phyloP scores from a whole-genome alignment of 2,113 vertebrate genomes.

The Mesocricetus auratus region DNA sequence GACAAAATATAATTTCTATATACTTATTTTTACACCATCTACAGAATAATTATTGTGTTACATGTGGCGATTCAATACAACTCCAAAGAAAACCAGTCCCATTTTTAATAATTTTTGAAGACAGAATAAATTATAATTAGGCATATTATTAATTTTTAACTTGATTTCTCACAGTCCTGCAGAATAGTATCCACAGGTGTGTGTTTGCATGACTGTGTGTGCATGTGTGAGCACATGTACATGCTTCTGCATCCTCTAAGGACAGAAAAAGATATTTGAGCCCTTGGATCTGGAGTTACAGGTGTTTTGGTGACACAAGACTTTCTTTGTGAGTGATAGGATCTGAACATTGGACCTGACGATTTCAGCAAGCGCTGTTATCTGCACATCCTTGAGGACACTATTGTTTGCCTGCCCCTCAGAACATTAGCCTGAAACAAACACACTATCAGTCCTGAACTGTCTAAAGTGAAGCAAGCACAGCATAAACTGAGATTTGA shows the following conservation, averaged over 20 bases:
- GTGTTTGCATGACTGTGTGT: background rate
- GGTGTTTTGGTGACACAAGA: background rate
- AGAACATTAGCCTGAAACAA: background rate
- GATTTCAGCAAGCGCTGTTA: background rate
- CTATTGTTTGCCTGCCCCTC: background rate
- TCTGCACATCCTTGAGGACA: background rate
- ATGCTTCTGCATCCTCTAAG: too few relatives aligned
- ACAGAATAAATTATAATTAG: background rate
- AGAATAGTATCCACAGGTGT: background rate
- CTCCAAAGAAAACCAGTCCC: background rate
- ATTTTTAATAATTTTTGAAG: conserved; percentile 21
- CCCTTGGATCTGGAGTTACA: background rate
- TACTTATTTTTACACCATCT: background rate
- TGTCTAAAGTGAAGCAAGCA: background rate
- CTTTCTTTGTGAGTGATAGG: background rate
- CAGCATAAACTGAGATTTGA: background rate
- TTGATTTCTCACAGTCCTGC: background rate
- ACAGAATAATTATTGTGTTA: background rate
- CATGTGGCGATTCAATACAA: background rate
- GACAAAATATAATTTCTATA: background rate
- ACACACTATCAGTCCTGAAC: background rate
- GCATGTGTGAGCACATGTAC: background rate
- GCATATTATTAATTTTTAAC: background rate
- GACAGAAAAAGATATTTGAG: background rate
- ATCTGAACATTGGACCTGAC: background rate